Evolutionary conservation across 1,140 invertebrate genomes (phyloP), one percentile per base, ranked within the genome.

Genomic region (Dinoponera quadriceps): DNA sequence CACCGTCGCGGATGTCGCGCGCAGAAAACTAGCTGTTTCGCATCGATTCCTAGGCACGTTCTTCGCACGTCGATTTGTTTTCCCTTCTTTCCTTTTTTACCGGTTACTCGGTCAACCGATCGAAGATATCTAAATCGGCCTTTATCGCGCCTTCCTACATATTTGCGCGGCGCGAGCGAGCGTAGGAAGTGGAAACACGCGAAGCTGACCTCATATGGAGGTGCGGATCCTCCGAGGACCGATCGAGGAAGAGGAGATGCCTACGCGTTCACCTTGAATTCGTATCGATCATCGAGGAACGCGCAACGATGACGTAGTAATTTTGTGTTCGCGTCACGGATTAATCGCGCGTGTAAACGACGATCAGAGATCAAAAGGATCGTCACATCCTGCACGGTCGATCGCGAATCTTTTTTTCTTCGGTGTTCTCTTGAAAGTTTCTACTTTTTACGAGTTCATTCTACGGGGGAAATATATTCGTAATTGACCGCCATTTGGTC

Each of bases 191-290:
- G 33, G 44, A 73, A 78, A 88, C 33, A 60, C 49, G 77, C 38
- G 57, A 65, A 55, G 49, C 83, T 25, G 49, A 59, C 87, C 66
- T 66, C 49, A 88, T 85, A 88, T 85, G 87, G 87, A 59, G 18
- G 22, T 65, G 49, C 44, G 51, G 25, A 74, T 87, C 82, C 57
- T 54, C 13, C 59, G 59, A 62, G 60, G 68, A 63, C 44, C 27
- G 51, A 78, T 85, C 72, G 72, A 88, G 77, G 78, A 88, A 83
- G 74, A 84, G 69, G 86, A 68, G 44, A 82, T 75, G 29, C 85
- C 85, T 85, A 87, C 85, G 83, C 83, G 63, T 63, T 84, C 62
- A 78, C 68, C 82, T 78, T 78, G 72, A 72, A 82, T 85, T 38
- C 14, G 48, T 59, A 62, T 22, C 49, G 62, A 84, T 84, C 57